Percentiles rank a stretch among this genome's conserved stretches.
These are phyloP conservation scores for Hydra vulgaris DNA, from an alignment of 30 jellyfish, hydroid and myxozoan species.

Conservation along the genomic window DNA sequence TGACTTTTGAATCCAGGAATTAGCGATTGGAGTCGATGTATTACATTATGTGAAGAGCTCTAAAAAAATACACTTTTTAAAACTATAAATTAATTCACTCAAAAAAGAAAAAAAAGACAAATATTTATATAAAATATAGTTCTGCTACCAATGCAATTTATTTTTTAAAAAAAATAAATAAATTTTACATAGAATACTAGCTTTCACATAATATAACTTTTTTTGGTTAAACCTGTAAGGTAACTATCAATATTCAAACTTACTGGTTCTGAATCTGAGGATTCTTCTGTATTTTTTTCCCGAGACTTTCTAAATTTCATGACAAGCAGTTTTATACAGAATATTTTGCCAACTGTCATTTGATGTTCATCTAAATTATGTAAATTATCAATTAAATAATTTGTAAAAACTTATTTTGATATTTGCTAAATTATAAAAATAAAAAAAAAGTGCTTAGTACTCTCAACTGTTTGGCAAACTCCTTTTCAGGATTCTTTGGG, in stretches of 20 bases:
- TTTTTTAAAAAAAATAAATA: too few relatives aligned
- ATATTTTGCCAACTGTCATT: conserved; percentile 86
- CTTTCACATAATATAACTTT: too few relatives aligned
- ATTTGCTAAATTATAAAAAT: too few relatives aligned
- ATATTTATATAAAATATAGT: too few relatives aligned
- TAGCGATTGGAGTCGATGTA: background rate
- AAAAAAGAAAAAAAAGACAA: background rate
- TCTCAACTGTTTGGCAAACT: too few relatives aligned
- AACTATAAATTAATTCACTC: background rate
- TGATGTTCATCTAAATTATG: conserved; percentile 29
- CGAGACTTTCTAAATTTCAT: conserved; percentile 55
- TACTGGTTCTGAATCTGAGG: conserved; percentile 8
- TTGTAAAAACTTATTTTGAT: too few relatives aligned
- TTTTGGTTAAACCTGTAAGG: too few relatives aligned
- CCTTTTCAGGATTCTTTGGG: too few relatives aligned
- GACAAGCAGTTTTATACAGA: conserved; percentile 65
- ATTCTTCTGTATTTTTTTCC: conserved; percentile 20
- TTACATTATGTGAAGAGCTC: background rate
- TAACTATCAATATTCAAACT: background rate
- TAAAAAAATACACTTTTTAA: background rate
- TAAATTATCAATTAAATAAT: too few relatives aligned
- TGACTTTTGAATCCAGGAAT: background rate
- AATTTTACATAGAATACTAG: too few relatives aligned
- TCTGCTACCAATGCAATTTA: too few relatives aligned
- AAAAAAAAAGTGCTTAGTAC: too few relatives aligned